Conservation (phyloP, 2,888 invertebrate species). For the Thereva nobilitata region DNA sequence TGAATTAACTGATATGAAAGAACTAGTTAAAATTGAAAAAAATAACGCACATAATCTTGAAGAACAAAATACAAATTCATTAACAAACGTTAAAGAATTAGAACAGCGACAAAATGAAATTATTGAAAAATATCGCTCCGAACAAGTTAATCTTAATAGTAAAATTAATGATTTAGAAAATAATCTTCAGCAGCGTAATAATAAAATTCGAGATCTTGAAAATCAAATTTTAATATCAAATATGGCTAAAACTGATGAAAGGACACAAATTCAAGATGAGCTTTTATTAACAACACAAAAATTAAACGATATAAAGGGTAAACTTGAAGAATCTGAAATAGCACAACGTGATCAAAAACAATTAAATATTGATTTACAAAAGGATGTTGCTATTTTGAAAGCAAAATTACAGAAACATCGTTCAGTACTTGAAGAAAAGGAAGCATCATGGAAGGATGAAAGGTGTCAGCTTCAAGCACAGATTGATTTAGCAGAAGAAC, state of each 20-base stretch:
- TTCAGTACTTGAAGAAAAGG: constrained; percentile 43
- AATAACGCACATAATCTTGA: constrained; percentile 44
- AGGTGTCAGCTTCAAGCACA: constrained; percentile 47
- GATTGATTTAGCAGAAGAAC: constrained; percentile 48
- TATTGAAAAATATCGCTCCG: constrained; percentile 39
- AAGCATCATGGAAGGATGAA: constrained; percentile 47
- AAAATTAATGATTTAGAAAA: constrained; percentile 43
- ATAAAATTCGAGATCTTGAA: neutral
- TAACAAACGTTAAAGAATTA: constrained; percentile 43
- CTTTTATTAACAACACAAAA: neutral
- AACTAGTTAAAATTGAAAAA: constrained; percentile 40
- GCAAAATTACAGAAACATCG: constrained; percentile 52
- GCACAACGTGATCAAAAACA: constrained; percentile 34
- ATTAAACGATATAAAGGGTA: constrained; percentile 17
- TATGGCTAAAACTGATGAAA: neutral
- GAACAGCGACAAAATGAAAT: constrained; percentile 42
- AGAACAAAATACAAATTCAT: constrained; percentile 42
- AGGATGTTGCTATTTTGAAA: constrained; percentile 52
- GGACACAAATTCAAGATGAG: neutral
- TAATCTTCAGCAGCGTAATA: constrained; percentile 29
- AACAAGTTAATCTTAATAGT: constrained; percentile 40
- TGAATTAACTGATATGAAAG: constrained; percentile 44
- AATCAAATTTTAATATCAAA: neutral
- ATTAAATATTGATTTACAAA: constrained; percentile 44
- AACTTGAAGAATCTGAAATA: constrained; percentile 22